Percentiles rank a stretch among this genome's conserved stretches.
phyloP scores from a whole-genome alignment of 2,888 invertebrate genomes.

The Dendrolimus pini region DNA sequence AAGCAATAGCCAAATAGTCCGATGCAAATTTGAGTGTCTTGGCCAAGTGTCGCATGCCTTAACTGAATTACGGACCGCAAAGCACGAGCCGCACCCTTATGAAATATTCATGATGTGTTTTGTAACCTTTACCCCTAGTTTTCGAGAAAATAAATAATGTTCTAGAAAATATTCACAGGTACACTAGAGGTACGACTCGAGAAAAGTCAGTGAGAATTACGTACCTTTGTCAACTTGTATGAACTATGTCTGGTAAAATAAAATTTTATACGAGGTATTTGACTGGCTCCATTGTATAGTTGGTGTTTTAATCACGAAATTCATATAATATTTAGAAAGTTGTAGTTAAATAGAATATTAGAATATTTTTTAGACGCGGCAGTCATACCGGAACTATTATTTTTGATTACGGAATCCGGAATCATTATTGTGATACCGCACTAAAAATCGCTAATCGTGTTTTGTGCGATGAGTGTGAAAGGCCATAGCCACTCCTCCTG shows the following conservation, averaged over 20 bases:
- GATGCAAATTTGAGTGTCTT: conserved; percentile 3
- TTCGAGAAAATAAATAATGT: background rate
- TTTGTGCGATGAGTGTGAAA: no score
- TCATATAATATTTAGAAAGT: no score
- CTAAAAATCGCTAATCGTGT: no score
- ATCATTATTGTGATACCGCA: no score
- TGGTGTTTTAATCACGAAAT: no score
- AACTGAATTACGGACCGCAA: conserved; percentile 46
- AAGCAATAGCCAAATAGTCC: background rate
- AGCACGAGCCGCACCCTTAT: conserved; percentile 28
- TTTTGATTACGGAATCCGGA: no score
- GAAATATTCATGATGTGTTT: conserved; percentile 49
- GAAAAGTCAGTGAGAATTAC: background rate
- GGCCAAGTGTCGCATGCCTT: conserved; percentile 25
- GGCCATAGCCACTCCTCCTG: no score
- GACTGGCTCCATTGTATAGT: no score
- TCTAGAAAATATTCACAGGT: conserved; percentile 1
- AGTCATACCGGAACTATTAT: no score
- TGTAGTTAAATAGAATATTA: no score
- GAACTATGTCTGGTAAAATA: background rate
- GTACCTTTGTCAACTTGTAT: background rate
- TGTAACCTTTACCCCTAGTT: conserved; percentile 21
- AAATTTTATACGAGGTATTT: no score
- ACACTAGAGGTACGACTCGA: background rate
- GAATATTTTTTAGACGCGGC: no score